These are phyloP conservation scores for Alviniconcha strummeri DNA, from an alignment of 2,888 invertebrate genomes.

Conservation along the genomic window DNA sequence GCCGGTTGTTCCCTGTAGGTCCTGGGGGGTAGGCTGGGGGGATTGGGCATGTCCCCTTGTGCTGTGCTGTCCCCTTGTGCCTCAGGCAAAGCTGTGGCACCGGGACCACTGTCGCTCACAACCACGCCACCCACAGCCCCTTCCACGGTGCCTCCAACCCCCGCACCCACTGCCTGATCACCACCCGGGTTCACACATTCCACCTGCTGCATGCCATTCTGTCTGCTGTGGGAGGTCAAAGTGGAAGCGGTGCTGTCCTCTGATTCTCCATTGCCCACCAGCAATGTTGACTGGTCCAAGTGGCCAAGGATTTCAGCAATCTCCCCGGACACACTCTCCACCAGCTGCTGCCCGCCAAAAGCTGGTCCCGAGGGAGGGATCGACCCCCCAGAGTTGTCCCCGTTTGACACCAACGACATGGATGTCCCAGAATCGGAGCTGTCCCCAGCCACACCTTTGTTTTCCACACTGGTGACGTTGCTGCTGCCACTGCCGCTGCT, in stretches of 20 bases:
- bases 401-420: conserved; percentile 54
- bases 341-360: background rate
- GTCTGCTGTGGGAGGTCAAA: background rate
- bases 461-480: background rate
- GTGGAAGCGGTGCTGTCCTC: background rate
- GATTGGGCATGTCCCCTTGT: conserved; percentile 38
- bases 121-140: conserved; percentile 22
- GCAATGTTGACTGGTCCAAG: background rate
- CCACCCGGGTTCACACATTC: background rate
- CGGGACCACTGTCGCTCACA: background rate
- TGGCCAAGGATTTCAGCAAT: background rate
- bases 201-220: conserved; percentile 5
- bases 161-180: conserved; percentile 11
- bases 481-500: background rate
- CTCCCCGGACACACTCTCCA: conserved; percentile 1
- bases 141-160: conserved; percentile 1
- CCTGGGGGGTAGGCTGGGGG: conserved; percentile 64
- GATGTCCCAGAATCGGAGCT: conserved; percentile 45
- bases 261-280: background rate
- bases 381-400: conserved; percentile 61
- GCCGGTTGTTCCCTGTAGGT: conserved; percentile 55
- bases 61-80: background rate
- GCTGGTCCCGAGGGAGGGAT: conserved; percentile 29
- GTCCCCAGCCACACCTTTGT: conserved; percentile 29
- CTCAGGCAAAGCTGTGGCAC: background rate